Percentiles rank a stretch among this genome's conserved stretches.
Conservation (phyloP, 2,113 vertebrate genomes). For the Bettongia penicillata region DNA sequence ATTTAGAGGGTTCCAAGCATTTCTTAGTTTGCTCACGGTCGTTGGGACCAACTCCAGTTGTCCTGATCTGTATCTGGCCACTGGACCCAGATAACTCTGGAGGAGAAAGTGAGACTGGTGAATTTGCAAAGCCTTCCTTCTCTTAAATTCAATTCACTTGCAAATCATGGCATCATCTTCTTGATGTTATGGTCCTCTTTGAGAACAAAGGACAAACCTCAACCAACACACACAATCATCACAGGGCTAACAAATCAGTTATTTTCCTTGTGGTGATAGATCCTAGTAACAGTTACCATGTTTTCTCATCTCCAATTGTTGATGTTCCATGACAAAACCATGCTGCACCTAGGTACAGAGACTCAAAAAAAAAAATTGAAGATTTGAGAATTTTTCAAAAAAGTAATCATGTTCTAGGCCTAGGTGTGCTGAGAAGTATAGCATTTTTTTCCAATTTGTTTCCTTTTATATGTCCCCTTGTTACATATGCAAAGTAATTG, state of each 20-base stretch:
- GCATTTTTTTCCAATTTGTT: neutral
- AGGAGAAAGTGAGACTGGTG: too few species aligned
- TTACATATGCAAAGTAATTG: neutral
- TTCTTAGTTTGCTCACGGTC: neutral
- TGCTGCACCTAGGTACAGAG: neutral
- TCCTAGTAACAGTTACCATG: neutral
- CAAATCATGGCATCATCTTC: too few species aligned
- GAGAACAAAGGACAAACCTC: too few species aligned
- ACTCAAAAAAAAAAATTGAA: neutral
- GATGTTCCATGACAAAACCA: neutral
- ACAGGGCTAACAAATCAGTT: neutral
- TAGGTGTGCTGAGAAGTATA: neutral
- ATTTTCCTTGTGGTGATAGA: neutral
- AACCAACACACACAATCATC: neutral
- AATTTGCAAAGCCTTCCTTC: too few species aligned
- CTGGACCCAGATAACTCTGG: too few species aligned
- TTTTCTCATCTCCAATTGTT: neutral
- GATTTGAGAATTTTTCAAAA: neutral
- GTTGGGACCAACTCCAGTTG: too few species aligned
- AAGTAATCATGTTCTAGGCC: neutral
- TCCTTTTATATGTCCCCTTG: neutral
- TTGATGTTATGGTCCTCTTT: too few species aligned
- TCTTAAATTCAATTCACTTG: too few species aligned
- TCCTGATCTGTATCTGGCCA: too few species aligned
- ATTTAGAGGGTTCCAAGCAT: neutral